Base-by-base conservation (phyloP, 2,888 invertebrate genomes). In the Dione vanillae region DNA sequence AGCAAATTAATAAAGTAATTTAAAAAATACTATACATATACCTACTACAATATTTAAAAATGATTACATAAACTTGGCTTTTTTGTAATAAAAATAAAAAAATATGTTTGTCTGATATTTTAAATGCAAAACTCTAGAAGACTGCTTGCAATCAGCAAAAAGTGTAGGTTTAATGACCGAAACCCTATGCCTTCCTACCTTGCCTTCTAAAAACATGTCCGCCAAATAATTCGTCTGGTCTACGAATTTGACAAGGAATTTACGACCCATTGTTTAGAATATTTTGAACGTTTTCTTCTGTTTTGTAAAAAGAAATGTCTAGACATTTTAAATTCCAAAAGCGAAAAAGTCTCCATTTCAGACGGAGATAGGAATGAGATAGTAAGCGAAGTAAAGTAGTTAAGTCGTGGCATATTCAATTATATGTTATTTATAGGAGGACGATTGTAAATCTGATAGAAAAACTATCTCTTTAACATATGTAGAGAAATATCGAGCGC, bases 211-310 rank as follows among this genome's bases (percentile, higher is more conserved):
- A 67, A 67, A 67, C 52, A 68, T 54, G 65, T 51, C 64, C 51
- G 58, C 52, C 54, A 65, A 73, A 70, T 65, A 65, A 65, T 70
- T 70, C 49, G 74, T 74, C 74, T 74, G 54, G 67, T 70, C 72
- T 74, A 72, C 72, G 74, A 70, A 70, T 74, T 67, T 37, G 59
- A 67, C 67, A 67, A 58, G 47, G 56, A 64, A 74, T 74, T 69
- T 72, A 74, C 70, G 74, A 74, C 69, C 74, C 67, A 74, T 74
- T 72, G 74, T 72, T 54, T 62, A 56, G 61, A 67, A 67, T 71
- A 56, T 64, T 71, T 62, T 71, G 51, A 62, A 69, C 66, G 62
- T 64, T 71, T 66, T 64, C 58, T 69, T 66, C 51, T 47, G 64
- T 64, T 65, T 59, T 65, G 65, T 65, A 49, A 73, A 61, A 70